Percentiles rank a stretch among this genome's conserved stretches.
phyloP scores from a whole-genome alignment of 2,797 vertebrate genomes.

The Huso huso region DNA sequence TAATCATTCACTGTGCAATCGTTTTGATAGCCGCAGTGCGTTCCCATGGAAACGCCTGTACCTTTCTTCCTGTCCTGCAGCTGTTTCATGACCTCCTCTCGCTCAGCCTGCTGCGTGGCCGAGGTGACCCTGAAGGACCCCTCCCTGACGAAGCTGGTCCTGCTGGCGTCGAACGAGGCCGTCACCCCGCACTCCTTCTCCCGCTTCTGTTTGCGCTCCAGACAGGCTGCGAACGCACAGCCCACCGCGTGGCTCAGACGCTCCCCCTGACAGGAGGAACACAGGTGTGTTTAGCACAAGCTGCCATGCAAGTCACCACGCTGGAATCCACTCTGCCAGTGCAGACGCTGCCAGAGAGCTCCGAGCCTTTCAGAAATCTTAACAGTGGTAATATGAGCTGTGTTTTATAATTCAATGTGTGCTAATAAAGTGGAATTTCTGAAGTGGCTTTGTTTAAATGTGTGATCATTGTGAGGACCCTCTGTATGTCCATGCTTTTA shows the following conservation, averaged over 20 bases:
- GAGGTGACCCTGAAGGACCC: conserved; percentile 76
- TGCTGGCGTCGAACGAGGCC: conserved; percentile 79
- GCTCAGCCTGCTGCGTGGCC: conserved; percentile 51
- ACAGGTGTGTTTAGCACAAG: neutral
- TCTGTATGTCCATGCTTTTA: no score
- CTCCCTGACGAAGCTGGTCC: conserved; percentile 81
- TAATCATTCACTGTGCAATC: no score
- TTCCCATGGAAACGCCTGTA: conserved; percentile 22
- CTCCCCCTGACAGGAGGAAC: conserved; percentile 61
- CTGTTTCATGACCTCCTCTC: conserved; percentile 61
- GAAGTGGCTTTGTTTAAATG: no score
- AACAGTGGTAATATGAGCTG: no score
- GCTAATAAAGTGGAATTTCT: no score
- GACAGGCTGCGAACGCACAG: conserved; percentile 83
- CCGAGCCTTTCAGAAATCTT: no score
- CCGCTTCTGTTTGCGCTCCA: conserved; percentile 81
- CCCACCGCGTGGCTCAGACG: conserved; percentile 84
- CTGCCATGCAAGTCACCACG: neutral
- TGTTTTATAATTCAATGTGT: no score
- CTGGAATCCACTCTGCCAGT: no score
- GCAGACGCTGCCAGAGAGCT: no score
- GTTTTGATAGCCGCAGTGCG: neutral
- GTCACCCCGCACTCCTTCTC: conserved; percentile 90
- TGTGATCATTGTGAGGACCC: no score
- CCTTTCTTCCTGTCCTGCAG: conserved; percentile 79